Conservation (phyloP, 2,113 vertebrate genomes). For the Aramus guarauna region DNA sequence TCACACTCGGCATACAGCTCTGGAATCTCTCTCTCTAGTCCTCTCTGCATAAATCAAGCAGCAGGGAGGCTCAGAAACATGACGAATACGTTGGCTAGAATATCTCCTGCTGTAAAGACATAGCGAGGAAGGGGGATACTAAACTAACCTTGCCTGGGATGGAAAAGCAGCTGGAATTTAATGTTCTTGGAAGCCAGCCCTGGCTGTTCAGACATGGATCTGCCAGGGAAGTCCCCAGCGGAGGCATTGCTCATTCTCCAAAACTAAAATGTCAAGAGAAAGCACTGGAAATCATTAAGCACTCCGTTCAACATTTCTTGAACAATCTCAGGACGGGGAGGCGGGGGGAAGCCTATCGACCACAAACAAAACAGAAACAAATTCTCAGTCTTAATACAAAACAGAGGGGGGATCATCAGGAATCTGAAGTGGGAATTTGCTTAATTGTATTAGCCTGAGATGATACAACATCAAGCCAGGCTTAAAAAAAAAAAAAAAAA, state of each 20-base stretch:
- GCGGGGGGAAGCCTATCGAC: not conserved
- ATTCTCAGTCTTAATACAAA: constrained; percentile 5
- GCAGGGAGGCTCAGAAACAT: constrained; percentile 72
- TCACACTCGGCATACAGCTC: not conserved
- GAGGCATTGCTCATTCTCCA: constrained; percentile 60
- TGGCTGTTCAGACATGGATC: constrained; percentile 58
- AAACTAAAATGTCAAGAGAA: constrained; percentile 49
- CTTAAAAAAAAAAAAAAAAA: not conserved
- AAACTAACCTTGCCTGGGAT: constrained; percentile 72
- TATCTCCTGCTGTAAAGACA: constrained; percentile 58
- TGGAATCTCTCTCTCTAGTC: not conserved
- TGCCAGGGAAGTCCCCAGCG: constrained; percentile 69
- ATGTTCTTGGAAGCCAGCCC: constrained; percentile 73
- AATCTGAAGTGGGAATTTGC: not conserved
- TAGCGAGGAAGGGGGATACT: constrained; percentile 58
- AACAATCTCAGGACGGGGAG: not conserved
- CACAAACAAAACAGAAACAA: constrained; percentile 21
- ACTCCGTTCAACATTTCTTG: constrained; percentile 58
- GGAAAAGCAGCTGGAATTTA: constrained; percentile 70
- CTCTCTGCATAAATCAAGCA: constrained; percentile 69
- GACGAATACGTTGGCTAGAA: constrained; percentile 71
- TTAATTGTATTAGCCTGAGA: not conserved
- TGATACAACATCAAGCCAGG: not conserved
- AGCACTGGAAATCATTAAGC: constrained; percentile 63
- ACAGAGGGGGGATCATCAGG: not conserved